phyloP scores from a whole-genome alignment of 2,113 vertebrate genomes.

The Nycticryphes semicollaris region DNA sequence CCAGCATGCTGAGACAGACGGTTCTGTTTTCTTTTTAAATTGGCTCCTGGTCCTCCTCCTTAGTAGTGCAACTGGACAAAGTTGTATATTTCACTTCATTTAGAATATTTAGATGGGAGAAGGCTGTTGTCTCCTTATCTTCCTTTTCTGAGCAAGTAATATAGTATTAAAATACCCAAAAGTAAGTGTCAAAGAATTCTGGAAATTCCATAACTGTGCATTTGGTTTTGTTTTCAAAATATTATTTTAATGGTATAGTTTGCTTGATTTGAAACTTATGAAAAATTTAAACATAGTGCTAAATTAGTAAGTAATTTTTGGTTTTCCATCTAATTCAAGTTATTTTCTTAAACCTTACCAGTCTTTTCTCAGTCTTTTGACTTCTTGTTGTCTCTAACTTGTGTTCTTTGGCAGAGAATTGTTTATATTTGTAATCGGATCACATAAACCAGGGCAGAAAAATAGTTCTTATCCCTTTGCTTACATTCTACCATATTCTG shows the following conservation, averaged over 20 bases:
- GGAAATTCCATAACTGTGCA: background rate
- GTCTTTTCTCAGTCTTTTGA: background rate
- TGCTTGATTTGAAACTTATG: background rate
- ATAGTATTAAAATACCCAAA: background rate
- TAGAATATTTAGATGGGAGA: background rate
- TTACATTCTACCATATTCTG: background rate
- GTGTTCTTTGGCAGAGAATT: conserved; percentile 37
- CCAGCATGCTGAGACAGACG: background rate
- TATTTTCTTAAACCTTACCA: background rate
- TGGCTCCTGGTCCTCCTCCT: background rate
- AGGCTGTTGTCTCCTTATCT: background rate
- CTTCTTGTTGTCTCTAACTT: background rate
- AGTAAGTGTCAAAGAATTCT: background rate
- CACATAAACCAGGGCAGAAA: conserved; percentile 27
- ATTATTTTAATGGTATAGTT: background rate
- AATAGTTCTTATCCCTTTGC: conserved; percentile 30
- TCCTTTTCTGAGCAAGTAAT: background rate
- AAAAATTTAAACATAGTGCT: background rate
- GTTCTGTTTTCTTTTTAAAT: background rate
- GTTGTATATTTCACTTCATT: background rate
- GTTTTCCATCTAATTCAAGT: background rate
- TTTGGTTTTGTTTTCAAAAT: background rate
- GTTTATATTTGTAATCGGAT: conserved; percentile 42
- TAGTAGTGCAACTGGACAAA: background rate
- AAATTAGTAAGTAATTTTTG: background rate